These are phyloP conservation scores for Agonopterix subpropinquella DNA, from an alignment of 2,888 invertebrate genomes.

Conservation along the genomic window DNA sequence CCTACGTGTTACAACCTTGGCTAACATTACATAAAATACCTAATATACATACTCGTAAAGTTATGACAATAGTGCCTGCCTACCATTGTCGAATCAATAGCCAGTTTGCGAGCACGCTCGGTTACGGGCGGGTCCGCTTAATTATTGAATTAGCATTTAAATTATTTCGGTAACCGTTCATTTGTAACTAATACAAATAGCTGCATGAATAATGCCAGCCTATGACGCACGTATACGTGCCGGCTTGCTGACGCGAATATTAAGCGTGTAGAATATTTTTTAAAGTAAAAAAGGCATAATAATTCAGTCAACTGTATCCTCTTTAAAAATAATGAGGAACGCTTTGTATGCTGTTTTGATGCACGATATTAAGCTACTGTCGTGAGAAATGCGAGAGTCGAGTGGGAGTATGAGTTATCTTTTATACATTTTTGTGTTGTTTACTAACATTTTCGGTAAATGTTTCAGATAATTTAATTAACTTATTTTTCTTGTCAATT, in stretches of 20 bases:
- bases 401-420: constrained; percentile 14
- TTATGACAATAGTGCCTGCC: constrained; percentile 5
- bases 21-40: too few relatives aligned
- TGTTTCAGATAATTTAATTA: too few relatives aligned
- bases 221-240: constrained; percentile 44
- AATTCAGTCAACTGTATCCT: constrained; percentile 20
- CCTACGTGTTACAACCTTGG: too few relatives aligned
- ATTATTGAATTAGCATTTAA: constrained; percentile 77
- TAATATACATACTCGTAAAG: too few relatives aligned
- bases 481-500: too few relatives aligned
- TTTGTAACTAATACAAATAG: constrained; percentile 77
- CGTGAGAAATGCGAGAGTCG: constrained; percentile 12
- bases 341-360: constrained; percentile 18
- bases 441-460: too few relatives aligned
- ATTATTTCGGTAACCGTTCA: constrained; percentile 76
- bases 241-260: constrained; percentile 50
- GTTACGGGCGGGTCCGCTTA: constrained; percentile 67
- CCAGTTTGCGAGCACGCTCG: constrained; percentile 39
- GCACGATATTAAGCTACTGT: constrained; percentile 20
- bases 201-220: constrained; percentile 55
- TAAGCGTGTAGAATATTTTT: constrained; percentile 35
- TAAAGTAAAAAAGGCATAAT: constrained; percentile 24
- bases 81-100: constrained; percentile 49
- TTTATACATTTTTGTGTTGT: neutral
- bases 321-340: constrained; percentile 9